Evolutionary conservation across 2,888 invertebrate species (phyloP), one percentile per base, ranked within the genome.

Genomic region (Molanna angustata): DNA sequence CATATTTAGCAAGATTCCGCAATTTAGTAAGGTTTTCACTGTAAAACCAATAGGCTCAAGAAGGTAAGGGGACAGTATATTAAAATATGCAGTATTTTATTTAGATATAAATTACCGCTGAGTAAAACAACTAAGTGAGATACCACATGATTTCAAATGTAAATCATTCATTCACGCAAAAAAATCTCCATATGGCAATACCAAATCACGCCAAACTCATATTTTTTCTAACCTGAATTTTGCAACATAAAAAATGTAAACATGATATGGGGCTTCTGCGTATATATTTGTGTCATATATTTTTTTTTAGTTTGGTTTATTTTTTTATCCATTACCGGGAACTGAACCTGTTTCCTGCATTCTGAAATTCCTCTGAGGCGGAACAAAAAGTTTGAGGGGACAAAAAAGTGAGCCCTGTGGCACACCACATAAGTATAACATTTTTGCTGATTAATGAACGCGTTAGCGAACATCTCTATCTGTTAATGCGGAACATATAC

Each of bases 271-370:
- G n/a, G n/a, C 51, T 51, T 51, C 45, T 27, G 17, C 37, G 45
- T 19, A 35, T 13, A 33, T 32, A 50, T 32, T 43, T 50, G 37
- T 42, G 42, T 20, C n/a, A 19, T 41, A 9, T 18, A 32, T 49
- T 49, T 49, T 49, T 50, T 44, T 35, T 21, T 13, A 9, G 7
- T 35, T 35, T 14, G 17, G 11, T 17, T 4, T 43, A 33, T 43
- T 50, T 50, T 44, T 21, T 37, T 32, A 4, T 18, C 20, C 37
- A 14, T 37, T 32, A 19, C 22, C 37, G 11, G 42, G 49, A 42
- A 49, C 7, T 42, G 50, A 54, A 58, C 58, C 58, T 58, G 58
- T 58, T 58, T 58, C 58, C 58, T 58, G 58, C 47, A 53, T 48
- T 21, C 40, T 21, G 40, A 35, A 50, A 51, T 51, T 51, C 51